phyloP scores from a whole-genome alignment of 2,797 vertebrate species.

The Clarias pachynema region DNA sequence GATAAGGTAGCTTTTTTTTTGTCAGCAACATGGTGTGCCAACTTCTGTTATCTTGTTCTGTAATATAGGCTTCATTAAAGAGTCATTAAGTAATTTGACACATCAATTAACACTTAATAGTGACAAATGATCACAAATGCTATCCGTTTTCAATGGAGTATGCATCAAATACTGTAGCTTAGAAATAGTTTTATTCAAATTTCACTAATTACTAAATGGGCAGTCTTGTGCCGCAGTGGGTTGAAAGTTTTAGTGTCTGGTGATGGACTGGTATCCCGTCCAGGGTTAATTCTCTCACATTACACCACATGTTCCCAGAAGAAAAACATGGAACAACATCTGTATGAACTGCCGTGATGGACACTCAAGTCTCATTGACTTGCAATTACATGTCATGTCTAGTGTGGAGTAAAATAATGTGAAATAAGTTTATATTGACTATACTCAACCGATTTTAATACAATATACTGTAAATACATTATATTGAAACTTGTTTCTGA shows the following conservation, averaged over 20 bases:
- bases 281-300: not conserved
- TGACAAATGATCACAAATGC: not conserved
- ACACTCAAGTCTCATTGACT: not conserved
- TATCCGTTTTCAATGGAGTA: not conserved
- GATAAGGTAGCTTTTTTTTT: conserved; percentile 3
- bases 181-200: conserved; percentile 1
- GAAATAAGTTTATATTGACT: not conserved
- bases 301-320: not conserved
- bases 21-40: conserved; percentile 11
- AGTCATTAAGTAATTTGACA: conserved; percentile 25
- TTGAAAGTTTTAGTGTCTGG: not conserved
- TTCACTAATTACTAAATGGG: not conserved
- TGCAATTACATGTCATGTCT: not conserved
- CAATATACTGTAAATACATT: not conserved
- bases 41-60: conserved; percentile 1
- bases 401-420: not conserved
- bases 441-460: not conserved
- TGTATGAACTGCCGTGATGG: not conserved
- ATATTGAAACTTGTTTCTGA: not conserved
- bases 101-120: conserved; percentile 23
- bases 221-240: not conserved
- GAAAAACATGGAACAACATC: not conserved
- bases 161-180: not conserved
- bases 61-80: conserved; percentile 32
- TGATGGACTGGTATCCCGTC: not conserved